Percentiles rank a stretch among this genome's conserved stretches.
phyloP scores from a whole-genome alignment of 2,888 invertebrate species.

The Caenorhabditis angaria region DNA sequence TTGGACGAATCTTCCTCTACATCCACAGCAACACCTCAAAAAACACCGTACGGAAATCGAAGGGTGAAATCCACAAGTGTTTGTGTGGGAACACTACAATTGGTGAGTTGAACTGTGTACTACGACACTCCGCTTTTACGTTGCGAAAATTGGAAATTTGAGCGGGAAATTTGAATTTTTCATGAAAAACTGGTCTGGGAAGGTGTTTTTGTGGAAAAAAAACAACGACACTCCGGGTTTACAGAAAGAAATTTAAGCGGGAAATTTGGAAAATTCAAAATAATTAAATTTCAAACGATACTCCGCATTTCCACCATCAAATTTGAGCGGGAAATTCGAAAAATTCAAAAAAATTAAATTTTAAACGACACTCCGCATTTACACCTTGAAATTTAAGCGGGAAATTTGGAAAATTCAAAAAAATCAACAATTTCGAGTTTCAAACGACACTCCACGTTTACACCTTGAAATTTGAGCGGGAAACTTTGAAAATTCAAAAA shows the following conservation, averaged over 20 bases:
- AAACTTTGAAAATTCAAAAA: too few relatives aligned
- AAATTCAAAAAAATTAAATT: too few relatives aligned
- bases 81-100: conserved; percentile 33
- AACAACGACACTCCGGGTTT: too few relatives aligned
- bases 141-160: too few relatives aligned
- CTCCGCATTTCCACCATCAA: too few relatives aligned
- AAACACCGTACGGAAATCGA: not conserved
- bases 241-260: not conserved
- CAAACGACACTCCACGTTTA: too few relatives aligned
- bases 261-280: not conserved
- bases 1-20: conserved; percentile 17
- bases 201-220: not conserved
- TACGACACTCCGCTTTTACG: not conserved
- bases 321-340: too few relatives aligned
- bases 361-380: too few relatives aligned
- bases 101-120: conserved; percentile 2
- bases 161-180: not conserved
- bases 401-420: not conserved
- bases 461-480: too few relatives aligned
- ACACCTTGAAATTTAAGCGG: too few relatives aligned
- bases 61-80: conserved; percentile 37
- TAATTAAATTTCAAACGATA: too few relatives aligned
- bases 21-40: not conserved
- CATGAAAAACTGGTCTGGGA: not conserved
- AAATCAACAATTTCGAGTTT: not conserved